Base-by-base conservation (phyloP, 2,113 vertebrate species). In the Mesitornis unicolor region DNA sequence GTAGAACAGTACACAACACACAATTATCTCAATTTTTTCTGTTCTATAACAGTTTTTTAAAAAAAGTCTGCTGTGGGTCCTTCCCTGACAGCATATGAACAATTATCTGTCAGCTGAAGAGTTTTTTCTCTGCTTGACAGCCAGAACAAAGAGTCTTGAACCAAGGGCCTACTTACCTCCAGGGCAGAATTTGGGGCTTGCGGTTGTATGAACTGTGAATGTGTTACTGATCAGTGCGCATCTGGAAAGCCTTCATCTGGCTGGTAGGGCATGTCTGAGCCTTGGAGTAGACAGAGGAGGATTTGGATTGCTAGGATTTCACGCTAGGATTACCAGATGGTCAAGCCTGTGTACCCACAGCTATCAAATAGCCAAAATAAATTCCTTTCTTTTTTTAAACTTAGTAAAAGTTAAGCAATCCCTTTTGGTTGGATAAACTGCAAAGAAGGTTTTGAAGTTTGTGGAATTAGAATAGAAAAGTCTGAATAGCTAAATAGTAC, bases 121-220 rank as follows among this genome's bases (percentile, higher is more conserved):
- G 38, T 9, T 71, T 92, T 48, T 95, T 51, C 69, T 89, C 51
- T 68, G 26, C 36, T 71, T 92, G 64, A 78, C 80, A 87, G 35
- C 63, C 35, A 64, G 84, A 95, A 84, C 53, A 79, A 92, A 95
- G n/a, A 43, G 40, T 87, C 87, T 87, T 91, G 80, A 95, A 87
- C 69, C 69, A 74, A 65, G 68, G 59, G 47, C 15, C 42, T 92
- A 3, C 60, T 75, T 87, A n/a, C 56, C 61, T 89, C 70, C 94
- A 61, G 78, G 84, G 13, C 36, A 85, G 67, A 87, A 90, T 73
- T 81, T 91, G 42, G 35, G 47, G 47, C 24, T 95, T 78, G 10
- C 40, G 65, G 25, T 70, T 92, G 59, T 81, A 31, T 56, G 64
- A 92, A 75, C 73, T 89, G 60, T 68, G 68, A 75, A 43, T 7